Percentiles rank a stretch among this genome's conserved stretches.
Conservation (phyloP, 2,113 vertebrate genomes). For the Australoheros scitulus region DNA sequence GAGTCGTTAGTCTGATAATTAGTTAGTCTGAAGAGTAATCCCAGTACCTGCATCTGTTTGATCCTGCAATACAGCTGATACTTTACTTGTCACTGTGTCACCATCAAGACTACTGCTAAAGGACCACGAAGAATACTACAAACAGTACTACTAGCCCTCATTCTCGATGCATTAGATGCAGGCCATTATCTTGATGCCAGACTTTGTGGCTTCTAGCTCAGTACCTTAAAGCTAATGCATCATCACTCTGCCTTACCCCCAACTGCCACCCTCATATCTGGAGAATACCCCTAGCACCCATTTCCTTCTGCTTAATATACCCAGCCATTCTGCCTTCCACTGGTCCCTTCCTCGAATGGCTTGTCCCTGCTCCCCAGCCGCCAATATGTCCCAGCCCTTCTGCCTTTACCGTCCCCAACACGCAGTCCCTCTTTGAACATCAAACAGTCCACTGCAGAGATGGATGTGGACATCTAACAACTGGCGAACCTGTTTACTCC, state of each 20-base stretch:
- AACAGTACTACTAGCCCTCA: background rate
- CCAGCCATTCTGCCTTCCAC: conserved; percentile 12
- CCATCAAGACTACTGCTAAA: background rate
- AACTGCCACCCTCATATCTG: conserved; percentile 36
- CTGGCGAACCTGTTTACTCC: conserved; percentile 54
- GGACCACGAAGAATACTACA: background rate
- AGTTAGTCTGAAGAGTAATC: background rate
- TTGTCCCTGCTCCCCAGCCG: conserved; percentile 30
- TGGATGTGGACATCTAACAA: conserved; percentile 66
- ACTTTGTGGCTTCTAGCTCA: background rate
- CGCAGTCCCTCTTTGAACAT: conserved; percentile 57
- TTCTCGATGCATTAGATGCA: background rate
- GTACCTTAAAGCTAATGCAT: conserved; percentile 3
- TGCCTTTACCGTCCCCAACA: conserved; percentile 16
- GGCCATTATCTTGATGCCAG: background rate
- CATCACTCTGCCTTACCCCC: background rate
- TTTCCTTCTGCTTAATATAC: conserved; percentile 53
- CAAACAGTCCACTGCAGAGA: conserved; percentile 51
- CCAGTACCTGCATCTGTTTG: background rate
- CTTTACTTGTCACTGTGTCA: too few species aligned
- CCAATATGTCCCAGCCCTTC: conserved; percentile 43
- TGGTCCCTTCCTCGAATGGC: conserved; percentile 3
- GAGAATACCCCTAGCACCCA: conserved; percentile 35
- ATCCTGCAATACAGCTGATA: background rate
- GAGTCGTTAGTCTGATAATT: background rate